These are phyloP conservation scores for Lacerta agilis DNA, from an alignment of 2,797 vertebrate species.

Conservation along the genomic window DNA sequence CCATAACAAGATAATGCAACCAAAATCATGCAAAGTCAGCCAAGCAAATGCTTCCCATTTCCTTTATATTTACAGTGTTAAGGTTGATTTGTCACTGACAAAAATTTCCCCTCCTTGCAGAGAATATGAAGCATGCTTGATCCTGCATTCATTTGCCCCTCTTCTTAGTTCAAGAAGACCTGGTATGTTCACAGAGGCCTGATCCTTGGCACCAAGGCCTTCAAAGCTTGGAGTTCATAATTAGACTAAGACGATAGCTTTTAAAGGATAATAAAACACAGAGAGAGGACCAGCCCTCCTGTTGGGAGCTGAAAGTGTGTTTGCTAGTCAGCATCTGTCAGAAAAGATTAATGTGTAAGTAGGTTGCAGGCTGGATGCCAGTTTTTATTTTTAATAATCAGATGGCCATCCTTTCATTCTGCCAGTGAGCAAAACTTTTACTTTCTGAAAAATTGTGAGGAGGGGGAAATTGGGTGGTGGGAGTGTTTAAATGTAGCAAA, in stretches of 20 bases:
- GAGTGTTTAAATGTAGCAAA: constrained; percentile 6
- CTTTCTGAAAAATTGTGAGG: constrained; percentile 36
- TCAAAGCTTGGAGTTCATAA: constrained; percentile 1
- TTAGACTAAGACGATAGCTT: constrained; percentile 54
- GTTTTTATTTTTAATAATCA: constrained; percentile 71
- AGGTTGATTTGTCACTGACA: not conserved
- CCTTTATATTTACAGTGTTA: not conserved
- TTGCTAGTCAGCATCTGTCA: constrained; percentile 69
- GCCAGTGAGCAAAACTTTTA: constrained; percentile 46
- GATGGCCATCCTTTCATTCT: constrained; percentile 34
- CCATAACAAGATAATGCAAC: not conserved
- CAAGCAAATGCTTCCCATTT: not conserved
- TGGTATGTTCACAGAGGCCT: not conserved
- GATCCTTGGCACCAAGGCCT: not conserved
- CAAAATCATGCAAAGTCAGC: not conserved
- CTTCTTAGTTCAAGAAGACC: not conserved
- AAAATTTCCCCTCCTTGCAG: no score
- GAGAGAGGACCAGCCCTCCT: constrained; percentile 46
- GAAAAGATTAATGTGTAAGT: constrained; percentile 67
- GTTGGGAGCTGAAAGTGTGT: constrained; percentile 39
- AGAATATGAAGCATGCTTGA: not conserved
- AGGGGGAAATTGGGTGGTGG: not conserved
- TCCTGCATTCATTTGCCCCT: not conserved
- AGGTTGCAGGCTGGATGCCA: constrained; percentile 65
- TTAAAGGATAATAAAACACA: constrained; percentile 66